Conservation (phyloP, 1,140 invertebrate species). For the Zaprionus ornatus region DNA sequence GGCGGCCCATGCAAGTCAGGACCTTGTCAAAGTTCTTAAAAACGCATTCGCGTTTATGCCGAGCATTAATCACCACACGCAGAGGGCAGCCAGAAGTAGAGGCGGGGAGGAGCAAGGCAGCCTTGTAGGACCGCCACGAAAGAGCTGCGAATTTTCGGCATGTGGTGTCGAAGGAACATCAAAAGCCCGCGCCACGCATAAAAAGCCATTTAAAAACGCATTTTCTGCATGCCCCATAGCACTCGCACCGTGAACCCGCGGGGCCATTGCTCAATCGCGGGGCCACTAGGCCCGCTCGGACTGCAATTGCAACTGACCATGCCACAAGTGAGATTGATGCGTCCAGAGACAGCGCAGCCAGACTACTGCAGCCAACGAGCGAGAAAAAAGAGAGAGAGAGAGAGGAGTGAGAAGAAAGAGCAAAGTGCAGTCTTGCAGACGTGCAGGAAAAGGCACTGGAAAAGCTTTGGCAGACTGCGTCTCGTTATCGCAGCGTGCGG, state of each 20-base stretch:
- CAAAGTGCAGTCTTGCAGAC: background rate
- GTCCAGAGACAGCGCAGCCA: conserved; percentile 70
- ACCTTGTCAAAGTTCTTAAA: conserved; percentile 81
- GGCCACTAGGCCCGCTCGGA: conserved; percentile 8
- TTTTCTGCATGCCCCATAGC: conserved; percentile 64
- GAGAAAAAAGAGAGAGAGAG: background rate
- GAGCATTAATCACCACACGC: conserved; percentile 71
- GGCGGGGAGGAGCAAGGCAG: background rate
- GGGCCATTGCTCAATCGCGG: conserved; percentile 33
- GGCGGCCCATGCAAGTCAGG: conserved; percentile 64
- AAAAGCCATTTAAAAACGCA: conserved; percentile 83
- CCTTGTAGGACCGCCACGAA: conserved; percentile 38
- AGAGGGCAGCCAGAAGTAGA: background rate
- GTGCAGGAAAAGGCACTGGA: conserved; percentile 7
- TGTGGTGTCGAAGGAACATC: conserved; percentile 71
- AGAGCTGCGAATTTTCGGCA: conserved; percentile 78
- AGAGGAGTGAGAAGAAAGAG: background rate
- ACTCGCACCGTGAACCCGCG: conserved; percentile 49
- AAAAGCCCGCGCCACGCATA: conserved; percentile 80
- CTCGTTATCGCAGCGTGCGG: conserved; percentile 25
- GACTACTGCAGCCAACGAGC: conserved; percentile 41
- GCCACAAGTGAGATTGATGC: conserved; percentile 72
- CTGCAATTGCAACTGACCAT: conserved; percentile 43
- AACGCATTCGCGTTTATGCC: conserved; percentile 77
- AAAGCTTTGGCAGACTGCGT: conserved; percentile 14